Base-by-base conservation (phyloP, 2,797 vertebrate species). In the Microctenopoma stevenorrisi region DNA sequence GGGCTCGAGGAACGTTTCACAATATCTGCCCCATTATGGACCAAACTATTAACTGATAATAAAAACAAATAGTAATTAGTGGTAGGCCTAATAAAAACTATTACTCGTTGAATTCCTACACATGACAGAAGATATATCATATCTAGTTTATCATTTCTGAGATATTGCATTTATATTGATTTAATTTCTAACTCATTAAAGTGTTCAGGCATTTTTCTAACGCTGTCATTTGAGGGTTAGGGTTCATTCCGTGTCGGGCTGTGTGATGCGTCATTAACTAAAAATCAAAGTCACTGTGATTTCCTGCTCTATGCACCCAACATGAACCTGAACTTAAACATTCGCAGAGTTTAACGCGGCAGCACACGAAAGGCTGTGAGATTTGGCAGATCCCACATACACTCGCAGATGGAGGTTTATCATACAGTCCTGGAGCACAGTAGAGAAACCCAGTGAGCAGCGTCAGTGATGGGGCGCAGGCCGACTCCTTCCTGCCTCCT, bases 401-500 rank as follows among this genome's bases (percentile, higher is more conserved):
- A 60, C 26, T n/a, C 55, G 12, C 26, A 49, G 11, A 43, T 10
- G 2, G 1, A 16, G 9, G 1, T 11, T 0, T 13, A 5, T 30
- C 0, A 42, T n/a, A 12, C 9, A 30, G 71, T 3, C 8, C 9
- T 16, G 35, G 4, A 4, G 7, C 47, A 64, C 7, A 37, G 28
- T 0, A 16, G 8, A 52, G 26, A 14, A 42, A 37, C 37, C 11
- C 37, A 4, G 37, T 22, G 22, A 22, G 22, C 8, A 37, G 35
- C 9, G 35, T 37, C 35, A 38, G 37, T 38, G 11, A 42, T 5
- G 14, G 15, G 15, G 46, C 22, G 26, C 47, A 82, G 88, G 90
- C 85, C 88, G 68, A 61, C 37, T 56, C 62, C 38, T 48, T 49
- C 56, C 18, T 68, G 72, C 57, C 65, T 72, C 54, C 35, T 38